Base-by-base conservation (phyloP, 2,113 vertebrate species). In the Eubucco bourcierii region DNA sequence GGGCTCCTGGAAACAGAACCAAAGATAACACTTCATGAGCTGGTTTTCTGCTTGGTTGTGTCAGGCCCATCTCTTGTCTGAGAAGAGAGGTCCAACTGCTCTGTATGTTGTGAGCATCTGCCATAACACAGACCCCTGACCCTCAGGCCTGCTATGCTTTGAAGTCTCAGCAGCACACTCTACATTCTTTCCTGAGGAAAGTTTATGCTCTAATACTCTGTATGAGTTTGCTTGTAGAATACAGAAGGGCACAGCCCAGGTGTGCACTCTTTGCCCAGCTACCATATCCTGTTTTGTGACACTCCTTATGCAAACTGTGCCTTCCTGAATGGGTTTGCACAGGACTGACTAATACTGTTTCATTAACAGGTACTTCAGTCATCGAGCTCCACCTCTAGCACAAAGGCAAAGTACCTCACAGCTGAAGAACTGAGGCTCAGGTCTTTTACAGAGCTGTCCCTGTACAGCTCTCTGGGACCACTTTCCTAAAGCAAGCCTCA, bases 1-100 rank as follows among this genome's bases (percentile, higher is more conserved):
- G 66, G 78, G 78, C 46, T 90, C 94, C 97, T 98, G 94, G 44
- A 95, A 95, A 79, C 72, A 88, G 74, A 95, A 94, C 11, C 81
- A 74, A 60, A 94, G 9, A 21, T 6, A 72, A 1, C 17, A 55
- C 18, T 84, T 65, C 31, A 65, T 87, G 14, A 68, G 33, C 18
- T 52, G 21, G 39, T 71, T 83, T 90, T 78, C 67, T 53, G 19
- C 9, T 63, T 12, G 1, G 4, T 47, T 52, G 28, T 72, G 29
- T 47, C 60, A 83, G 61, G 50, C 77, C 18, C 29, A 27, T 9
- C 9, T 60, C 76, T 77, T 87, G 52, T 71, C n/a, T 93, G 53
- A 89, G 16, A 77, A 61, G 24, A 50, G 10, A 68, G 9, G 7
- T 15, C 33, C 50, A 84, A 4, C 25, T 47, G 28, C 16, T 84